Base-by-base conservation (phyloP, 2,113 vertebrate genomes). In the Stigmatopora nigra region DNA sequence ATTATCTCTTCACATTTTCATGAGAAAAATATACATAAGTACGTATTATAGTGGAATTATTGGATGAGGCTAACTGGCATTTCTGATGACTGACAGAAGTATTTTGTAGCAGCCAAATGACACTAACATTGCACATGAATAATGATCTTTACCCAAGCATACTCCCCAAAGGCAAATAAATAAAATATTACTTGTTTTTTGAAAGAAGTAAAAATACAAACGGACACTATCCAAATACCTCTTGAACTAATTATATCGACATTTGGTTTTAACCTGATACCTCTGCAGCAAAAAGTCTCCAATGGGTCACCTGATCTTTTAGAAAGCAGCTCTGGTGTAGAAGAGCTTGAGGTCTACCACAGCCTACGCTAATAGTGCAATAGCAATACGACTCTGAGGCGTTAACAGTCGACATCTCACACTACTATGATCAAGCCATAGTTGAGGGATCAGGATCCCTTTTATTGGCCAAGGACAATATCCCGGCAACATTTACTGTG, bases 181-280 rank as follows among this genome's bases (percentile, higher is more conserved):
- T 12, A 5, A 17, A 41, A 45, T 45, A 3, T 45, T 15, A 22
- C 7, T 25, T 56, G 13, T 56, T 56, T 56, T 51, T 22, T 14
- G 14, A 56, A 56, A 9, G 13, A 15, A 15, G 53, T 56, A 15
- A 55, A 55, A 55, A 53, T 53, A 55, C 22, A 25, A 31, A 56
- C 10, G 9, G 38, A 22, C 17, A 61, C 15, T 46, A 15, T 61
- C 41, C 19, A 61, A 61, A 61, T 45, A 45, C 38, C 41, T 45
- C 38, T 20, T n/a, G 12, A 44, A 20, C 59, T 61, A 13, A 61
- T 44, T 61, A 44, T 20, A 61, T 61, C 19, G 63, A 67, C 36
- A 25, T 67, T 67, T 72, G 83, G 69, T 82, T 77, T 67, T 61
- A 7, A 88, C 73, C 82, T 80, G 85, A 88, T 78, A 79, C 67